Conservation (phyloP, 2,113 vertebrate species). For the Diphyllodes magnificus region DNA sequence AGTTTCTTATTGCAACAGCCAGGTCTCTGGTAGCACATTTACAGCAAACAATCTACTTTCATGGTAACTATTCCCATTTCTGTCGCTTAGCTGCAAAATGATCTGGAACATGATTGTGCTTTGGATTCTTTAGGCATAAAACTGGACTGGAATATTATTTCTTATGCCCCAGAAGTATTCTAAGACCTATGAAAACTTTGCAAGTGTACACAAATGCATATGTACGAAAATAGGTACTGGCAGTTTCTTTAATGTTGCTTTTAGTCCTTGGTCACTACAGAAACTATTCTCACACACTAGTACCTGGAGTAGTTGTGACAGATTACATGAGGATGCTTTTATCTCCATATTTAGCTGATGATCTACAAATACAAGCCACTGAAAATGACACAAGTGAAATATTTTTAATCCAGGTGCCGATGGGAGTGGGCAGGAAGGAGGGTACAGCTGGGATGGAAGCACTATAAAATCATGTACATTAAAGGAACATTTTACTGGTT, state of each 20-base stretch:
- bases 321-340: background rate
- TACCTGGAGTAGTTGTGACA: background rate
- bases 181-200: background rate
- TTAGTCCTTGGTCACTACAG: background rate
- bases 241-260: background rate
- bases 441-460: background rate
- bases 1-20: background rate
- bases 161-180: background rate
- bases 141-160: background rate
- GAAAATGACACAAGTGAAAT: background rate
- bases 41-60: background rate
- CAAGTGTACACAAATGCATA: background rate
- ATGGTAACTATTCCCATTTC: background rate
- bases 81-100: background rate
- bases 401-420: slow-evolving; percentile 12
- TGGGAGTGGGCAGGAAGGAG: background rate
- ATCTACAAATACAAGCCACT: background rate
- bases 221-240: background rate
- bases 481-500: background rate
- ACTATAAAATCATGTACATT: background rate
- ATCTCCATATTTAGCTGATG: background rate
- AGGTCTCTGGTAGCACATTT: background rate
- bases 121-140: background rate
- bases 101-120: background rate
- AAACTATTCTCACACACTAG: background rate